A percentile compares a stretch with the other conserved stretches of the same genome.
phyloP scores from a whole-genome alignment of 1,140 invertebrate species.

The Antheraea mylitta region DNA sequence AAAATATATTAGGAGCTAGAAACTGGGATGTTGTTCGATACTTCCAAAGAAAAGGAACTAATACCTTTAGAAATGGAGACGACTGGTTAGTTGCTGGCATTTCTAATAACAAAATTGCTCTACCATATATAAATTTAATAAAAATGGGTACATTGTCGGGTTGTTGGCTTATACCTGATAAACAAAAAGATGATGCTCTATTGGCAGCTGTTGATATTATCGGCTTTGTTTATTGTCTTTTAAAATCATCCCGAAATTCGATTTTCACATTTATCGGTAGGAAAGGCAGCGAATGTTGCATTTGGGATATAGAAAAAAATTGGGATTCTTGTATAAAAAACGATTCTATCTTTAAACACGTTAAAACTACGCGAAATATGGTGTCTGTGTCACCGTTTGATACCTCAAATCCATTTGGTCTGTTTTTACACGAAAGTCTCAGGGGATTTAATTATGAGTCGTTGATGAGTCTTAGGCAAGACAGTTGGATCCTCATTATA shows the following conservation, averaged over 20 bases:
- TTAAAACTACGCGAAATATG: neutral
- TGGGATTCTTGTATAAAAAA: neutral
- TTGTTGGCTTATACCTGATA: constrained; percentile 28
- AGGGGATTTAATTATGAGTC: constrained; percentile 20
- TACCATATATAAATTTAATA: constrained; percentile 35
- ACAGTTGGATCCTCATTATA: constrained; percentile 31
- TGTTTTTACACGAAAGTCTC: constrained; percentile 23
- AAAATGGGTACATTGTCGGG: constrained; percentile 24
- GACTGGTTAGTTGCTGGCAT: constrained; percentile 28
- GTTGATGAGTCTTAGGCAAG: constrained; percentile 12
- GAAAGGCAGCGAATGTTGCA: constrained; percentile 4
- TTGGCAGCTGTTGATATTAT: constrained; percentile 31
- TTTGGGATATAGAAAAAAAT: constrained; percentile 10
- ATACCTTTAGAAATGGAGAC: constrained; percentile 15
- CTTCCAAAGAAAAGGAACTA: neutral
- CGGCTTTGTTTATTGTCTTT: constrained; percentile 22
- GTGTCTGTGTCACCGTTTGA: neutral
- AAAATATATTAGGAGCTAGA: neutral
- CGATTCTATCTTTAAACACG: neutral
- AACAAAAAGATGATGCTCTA: constrained; percentile 30
- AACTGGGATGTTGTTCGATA: neutral
- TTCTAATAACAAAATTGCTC: constrained; percentile 21
- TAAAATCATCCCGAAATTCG: constrained; percentile 19
- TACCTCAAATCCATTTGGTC: constrained; percentile 19
- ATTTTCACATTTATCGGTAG: constrained; percentile 29